Conservation (phyloP, 2,113 vertebrate species). For the Otus sunia region DNA sequence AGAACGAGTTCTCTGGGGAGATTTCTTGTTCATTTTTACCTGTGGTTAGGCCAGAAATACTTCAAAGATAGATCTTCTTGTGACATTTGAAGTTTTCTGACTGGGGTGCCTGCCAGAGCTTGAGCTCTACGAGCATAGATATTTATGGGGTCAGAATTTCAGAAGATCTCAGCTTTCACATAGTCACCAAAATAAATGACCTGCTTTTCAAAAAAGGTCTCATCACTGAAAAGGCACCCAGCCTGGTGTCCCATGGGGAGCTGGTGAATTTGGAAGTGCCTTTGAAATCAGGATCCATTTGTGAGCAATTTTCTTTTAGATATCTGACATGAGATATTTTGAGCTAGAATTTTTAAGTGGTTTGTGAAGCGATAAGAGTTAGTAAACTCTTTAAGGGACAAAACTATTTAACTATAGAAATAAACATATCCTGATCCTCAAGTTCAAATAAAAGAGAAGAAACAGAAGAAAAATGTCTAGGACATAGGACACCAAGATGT, state of each 20-base stretch:
- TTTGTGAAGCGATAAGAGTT: neutral
- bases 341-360: neutral
- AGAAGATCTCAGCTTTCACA: neutral
- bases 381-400: neutral
- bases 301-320: neutral
- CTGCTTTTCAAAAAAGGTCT: constrained; percentile 1
- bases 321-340: neutral
- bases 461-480: neutral
- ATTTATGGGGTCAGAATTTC: constrained; percentile 26
- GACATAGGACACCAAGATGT: neutral
- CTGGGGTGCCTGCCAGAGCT: neutral
- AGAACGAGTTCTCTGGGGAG: neutral
- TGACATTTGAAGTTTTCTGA: constrained; percentile 33
- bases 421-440: neutral
- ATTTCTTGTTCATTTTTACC: constrained; percentile 30
- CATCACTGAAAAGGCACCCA: neutral
- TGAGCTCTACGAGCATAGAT: neutral
- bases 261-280: neutral
- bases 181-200: constrained; percentile 33
- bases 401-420: neutral
- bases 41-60: constrained; percentile 29
- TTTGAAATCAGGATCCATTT: constrained; percentile 11
- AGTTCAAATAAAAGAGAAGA: neutral
- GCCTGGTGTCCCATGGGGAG: neutral
- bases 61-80: constrained; percentile 20